Evolutionary conservation across 2,797 vertebrate genomes (phyloP), one percentile per base, ranked within the genome.

Genomic region (Anabas testudineus): DNA sequence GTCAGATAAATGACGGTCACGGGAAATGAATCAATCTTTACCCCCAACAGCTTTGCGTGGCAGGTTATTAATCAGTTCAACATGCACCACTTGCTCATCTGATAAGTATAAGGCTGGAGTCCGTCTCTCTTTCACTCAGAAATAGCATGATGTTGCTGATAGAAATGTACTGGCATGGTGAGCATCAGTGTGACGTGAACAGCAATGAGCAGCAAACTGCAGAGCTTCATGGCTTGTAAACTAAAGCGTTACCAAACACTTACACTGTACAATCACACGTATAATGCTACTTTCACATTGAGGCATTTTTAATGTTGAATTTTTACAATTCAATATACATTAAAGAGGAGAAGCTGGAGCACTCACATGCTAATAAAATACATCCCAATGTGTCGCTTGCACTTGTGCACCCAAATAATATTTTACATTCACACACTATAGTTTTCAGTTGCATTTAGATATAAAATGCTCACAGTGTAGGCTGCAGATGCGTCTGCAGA

Each of bases 61-160:
- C 76, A 86, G 80, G 68, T 84, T 87, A 88, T 87, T 87, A 91
- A 87, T 87, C 83, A 78, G 69, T 52, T 72, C 59, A 85, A 82
- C 82, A 84, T 80, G 77, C 59, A 42, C 51, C 78, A 59, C 81
- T 71, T 65, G 62, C 73, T 87, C 76, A 79, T 87, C 81, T 87
- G 81, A 79, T 80, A 76, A 87, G 76, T 80, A 74, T 73, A 74
- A 81, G 82, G 71, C 77, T 30, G 63, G 57, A 73, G 18, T 67
- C 75, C 64, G 39, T 87, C 88, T 84, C 71, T 82, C 78, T 85
- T 88, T 84, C 71, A 82, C 78, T 85, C 53, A 41, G 67, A 8
- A 19, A 62, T 36, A 14, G 52, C 19, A 42, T 56, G 63, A 78
- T 83, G 57, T 12, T 18, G 65, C 46, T 58, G 78, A 84, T 72